A percentile compares a stretch with the other conserved stretches of the same genome.
Conservation (phyloP, 2,888 invertebrate species). For the Dorcus hopei region DNA sequence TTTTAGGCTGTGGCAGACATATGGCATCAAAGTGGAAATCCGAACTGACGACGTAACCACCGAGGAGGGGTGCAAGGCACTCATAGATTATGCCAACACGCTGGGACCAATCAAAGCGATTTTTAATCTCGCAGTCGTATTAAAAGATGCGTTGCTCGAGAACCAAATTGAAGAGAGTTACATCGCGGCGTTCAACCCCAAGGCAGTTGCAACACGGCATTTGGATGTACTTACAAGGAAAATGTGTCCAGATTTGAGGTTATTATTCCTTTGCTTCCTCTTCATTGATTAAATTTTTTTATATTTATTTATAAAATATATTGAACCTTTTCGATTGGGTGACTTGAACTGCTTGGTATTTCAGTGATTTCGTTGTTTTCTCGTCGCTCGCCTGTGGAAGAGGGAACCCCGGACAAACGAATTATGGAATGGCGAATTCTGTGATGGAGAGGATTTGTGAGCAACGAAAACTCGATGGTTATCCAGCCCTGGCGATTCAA, state of each 20-base stretch:
- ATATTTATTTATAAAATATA: too few relatives aligned
- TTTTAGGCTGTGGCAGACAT: slow-evolving; percentile 58
- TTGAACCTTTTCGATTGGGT: too few relatives aligned
- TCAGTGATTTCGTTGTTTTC: slow-evolving; percentile 79
- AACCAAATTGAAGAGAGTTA: slow-evolving; percentile 73
- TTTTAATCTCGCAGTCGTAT: slow-evolving; percentile 84
- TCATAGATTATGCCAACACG: slow-evolving; percentile 62
- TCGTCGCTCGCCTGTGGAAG: slow-evolving; percentile 87
- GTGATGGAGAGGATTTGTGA: slow-evolving; percentile 84
- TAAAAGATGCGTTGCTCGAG: slow-evolving; percentile 72
- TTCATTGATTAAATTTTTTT: slow-evolving; percentile 2
- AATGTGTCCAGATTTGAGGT: too few relatives aligned
- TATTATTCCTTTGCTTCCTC: too few relatives aligned
- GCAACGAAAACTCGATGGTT: slow-evolving; percentile 40
- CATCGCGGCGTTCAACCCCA: slow-evolving; percentile 67
- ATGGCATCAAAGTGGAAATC: slow-evolving; percentile 66
- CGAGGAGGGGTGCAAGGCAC: slow-evolving; percentile 62
- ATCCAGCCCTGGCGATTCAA: slow-evolving; percentile 25
- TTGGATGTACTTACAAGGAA: slow-evolving; percentile 55
- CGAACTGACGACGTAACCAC: slow-evolving; percentile 71
- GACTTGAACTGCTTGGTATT: background rate
- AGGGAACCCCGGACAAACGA: slow-evolving; percentile 86
- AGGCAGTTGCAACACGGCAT: slow-evolving; percentile 74
- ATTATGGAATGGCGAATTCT: slow-evolving; percentile 86
- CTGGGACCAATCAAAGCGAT: slow-evolving; percentile 78